Evolutionary conservation across 2,888 invertebrate species (phyloP).

Genomic region (Auanema freiburgensis): DNA sequence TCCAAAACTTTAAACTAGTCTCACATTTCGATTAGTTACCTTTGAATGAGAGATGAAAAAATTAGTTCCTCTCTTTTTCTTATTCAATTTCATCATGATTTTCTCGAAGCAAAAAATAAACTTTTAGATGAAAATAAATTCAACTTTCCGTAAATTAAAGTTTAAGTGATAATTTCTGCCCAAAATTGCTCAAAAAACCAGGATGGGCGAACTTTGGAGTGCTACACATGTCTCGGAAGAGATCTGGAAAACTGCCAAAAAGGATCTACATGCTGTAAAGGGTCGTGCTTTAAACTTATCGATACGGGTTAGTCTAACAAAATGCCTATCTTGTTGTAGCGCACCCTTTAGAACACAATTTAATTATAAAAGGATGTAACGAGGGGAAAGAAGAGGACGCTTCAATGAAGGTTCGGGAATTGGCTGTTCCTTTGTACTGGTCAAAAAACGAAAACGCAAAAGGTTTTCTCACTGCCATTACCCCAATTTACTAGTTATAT

Average conservation of each 20-base stretch:
- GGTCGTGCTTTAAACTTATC: slow-evolving; percentile 52
- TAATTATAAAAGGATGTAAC: slow-evolving; percentile 53
- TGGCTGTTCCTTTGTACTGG: slow-evolving; percentile 49
- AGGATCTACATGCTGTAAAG: slow-evolving; percentile 52
- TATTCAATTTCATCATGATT: background rate
- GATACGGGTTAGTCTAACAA: slow-evolving; percentile 36
- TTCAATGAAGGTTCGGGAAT: slow-evolving; percentile 52
- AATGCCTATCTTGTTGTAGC: background rate
- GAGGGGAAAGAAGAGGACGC: slow-evolving; percentile 47
- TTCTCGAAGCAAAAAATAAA: background rate
- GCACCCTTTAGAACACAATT: slow-evolving; percentile 36
- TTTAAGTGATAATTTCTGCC: background rate
- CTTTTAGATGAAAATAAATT: too few species aligned
- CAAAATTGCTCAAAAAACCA: slow-evolving; percentile 33
- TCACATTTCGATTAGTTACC: background rate
- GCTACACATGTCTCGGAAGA: slow-evolving; percentile 50
- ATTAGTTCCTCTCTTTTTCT: background rate
- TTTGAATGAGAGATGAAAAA: background rate
- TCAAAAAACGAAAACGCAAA: slow-evolving; percentile 44
- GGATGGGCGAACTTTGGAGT: slow-evolving; percentile 28
- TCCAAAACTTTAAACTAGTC: background rate
- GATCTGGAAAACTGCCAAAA: slow-evolving; percentile 50
- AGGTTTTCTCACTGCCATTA: slow-evolving; percentile 25
- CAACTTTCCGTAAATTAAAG: too few species aligned
- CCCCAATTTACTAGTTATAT: background rate